phyloP scores from a whole-genome alignment of 2,797 vertebrate species.

The Acanthopagrus latus region DNA sequence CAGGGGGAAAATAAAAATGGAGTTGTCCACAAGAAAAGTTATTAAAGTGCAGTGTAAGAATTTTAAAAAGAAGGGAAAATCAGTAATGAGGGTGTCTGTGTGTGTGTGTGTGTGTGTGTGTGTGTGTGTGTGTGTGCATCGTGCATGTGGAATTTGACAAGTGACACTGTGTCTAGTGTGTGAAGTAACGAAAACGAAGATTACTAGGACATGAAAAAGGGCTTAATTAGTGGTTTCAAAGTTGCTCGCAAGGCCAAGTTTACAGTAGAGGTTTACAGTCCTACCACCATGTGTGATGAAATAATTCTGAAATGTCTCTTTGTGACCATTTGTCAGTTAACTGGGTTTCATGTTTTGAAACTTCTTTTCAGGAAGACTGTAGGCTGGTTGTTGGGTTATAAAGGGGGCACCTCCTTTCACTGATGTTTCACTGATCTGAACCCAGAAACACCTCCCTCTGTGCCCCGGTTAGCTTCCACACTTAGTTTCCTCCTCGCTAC shows the following conservation, averaged over 20 bases:
- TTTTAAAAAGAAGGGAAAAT: slow-evolving; percentile 43
- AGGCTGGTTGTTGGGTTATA: slow-evolving; percentile 10
- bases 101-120: slow-evolving; percentile 27
- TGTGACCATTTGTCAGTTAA: slow-evolving; percentile 25
- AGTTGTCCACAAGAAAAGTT: slow-evolving; percentile 36
- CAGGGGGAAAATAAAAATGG: slow-evolving; percentile 45
- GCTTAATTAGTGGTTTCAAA: slow-evolving; percentile 45
- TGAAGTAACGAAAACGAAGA: slow-evolving; percentile 52
- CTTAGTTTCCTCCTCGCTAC: slow-evolving; percentile 25
- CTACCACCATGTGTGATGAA: slow-evolving; percentile 23
- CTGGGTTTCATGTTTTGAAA: slow-evolving; percentile 22
- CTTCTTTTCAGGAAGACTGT: slow-evolving; percentile 20
- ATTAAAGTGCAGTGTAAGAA: slow-evolving; percentile 48
- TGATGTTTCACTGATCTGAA: slow-evolving; percentile 24
- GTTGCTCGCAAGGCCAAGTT: slow-evolving; percentile 66
- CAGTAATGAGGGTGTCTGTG: slow-evolving; percentile 21
- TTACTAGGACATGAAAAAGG: slow-evolving; percentile 36
- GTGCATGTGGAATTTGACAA: slow-evolving; percentile 21
- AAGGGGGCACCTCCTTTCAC: background rate
- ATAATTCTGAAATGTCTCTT: slow-evolving; percentile 11
- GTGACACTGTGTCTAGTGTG: slow-evolving; percentile 23
- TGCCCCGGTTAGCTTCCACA: slow-evolving; percentile 3
- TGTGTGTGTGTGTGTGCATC: slow-evolving; percentile 25
- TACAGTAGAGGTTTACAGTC: slow-evolving; percentile 77
- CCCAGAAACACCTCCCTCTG: slow-evolving; percentile 3